Base-by-base conservation (phyloP, 2,888 invertebrate species). In the Epinotia demarniana region DNA sequence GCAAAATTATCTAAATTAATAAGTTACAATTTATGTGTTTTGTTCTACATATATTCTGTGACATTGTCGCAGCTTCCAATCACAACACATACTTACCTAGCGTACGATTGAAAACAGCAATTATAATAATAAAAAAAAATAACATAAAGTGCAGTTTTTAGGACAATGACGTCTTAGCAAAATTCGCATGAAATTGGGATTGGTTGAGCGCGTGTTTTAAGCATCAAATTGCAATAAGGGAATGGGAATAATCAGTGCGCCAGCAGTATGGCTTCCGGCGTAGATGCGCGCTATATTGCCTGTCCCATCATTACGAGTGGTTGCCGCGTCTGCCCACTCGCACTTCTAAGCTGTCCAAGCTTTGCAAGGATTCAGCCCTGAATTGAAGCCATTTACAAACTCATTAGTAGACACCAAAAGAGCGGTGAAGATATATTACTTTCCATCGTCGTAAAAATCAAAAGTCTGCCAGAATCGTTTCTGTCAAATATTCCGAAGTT, bases 251-350 rank as follows among this genome's bases (percentile, higher is more conserved):
- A 92, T 89, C 89, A 91, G 85, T 83, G 82, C 80, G 78, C 81
- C 83, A 86, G 84, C 85, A 83, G 53, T 89, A 91, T 82, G 93
- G 93, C 90, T 93, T 93, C 93, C 90, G 90, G 89, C 12, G 82
- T 84, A 89, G 91, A 92, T 92, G 90, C 84, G 78, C 80, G 84
- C 90, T 92, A 92, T 93, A 93, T 90, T 85, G 89, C 89, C 88
- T 88, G 89, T 89, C 91, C 84, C 84, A 85, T 84, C 84, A 85
- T 83, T 83, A 80, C 82, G 79, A 80, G 77, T 80, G 19, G 58
- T 70, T 74, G 80, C 79, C 79, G 80, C 78, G 75, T 77, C 80
- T 77, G 77, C 80, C 80, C 78, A 80, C 79, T 77, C 76, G 78
- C 87, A 87, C 85, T 70, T 73, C 43, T 75, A 70, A 71, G 77